phyloP scores from a whole-genome alignment of 2,888 invertebrate species.

The Apoda limacodes region DNA sequence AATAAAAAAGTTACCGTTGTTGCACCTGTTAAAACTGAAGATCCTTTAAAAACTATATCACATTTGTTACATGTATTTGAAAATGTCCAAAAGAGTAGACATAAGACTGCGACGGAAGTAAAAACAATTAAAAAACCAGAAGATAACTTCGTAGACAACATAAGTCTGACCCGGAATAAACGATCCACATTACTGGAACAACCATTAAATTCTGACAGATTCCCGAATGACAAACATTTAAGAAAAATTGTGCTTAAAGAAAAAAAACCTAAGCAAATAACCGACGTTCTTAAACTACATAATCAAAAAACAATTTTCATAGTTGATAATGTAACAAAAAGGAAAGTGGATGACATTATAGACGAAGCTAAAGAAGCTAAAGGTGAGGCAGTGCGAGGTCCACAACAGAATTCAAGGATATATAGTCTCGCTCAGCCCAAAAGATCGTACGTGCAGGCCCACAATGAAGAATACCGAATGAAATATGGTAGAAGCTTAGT shows the following conservation, averaged over 20 bases:
- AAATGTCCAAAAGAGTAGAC: constrained; percentile 40
- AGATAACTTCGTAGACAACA: constrained; percentile 21
- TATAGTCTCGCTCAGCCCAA: constrained; percentile 53
- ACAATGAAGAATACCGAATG: constrained; percentile 37
- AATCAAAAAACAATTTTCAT: constrained; percentile 10
- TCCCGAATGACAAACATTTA: constrained; percentile 18
- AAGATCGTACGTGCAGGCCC: constrained; percentile 41
- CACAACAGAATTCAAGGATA: constrained; percentile 41
- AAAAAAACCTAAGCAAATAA: constrained; percentile 18
- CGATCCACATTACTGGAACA: too few relatives aligned
- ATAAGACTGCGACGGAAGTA: constrained; percentile 26
- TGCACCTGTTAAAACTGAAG: constrained; percentile 28
- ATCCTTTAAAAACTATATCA: constrained; percentile 53
- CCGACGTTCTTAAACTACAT: constrained; percentile 19
- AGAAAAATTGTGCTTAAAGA: constrained; percentile 24
- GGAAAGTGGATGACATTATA: constrained; percentile 40
- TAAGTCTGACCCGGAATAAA: too few relatives aligned
- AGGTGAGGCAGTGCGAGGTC: constrained; percentile 58
- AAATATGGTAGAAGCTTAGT: constrained; percentile 34
- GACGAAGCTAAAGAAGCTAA: constrained; percentile 55
- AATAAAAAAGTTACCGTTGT: constrained; percentile 23
- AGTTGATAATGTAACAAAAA: constrained; percentile 25
- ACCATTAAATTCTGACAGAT: constrained; percentile 13
- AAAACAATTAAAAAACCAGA: constrained; percentile 32
- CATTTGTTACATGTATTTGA: constrained; percentile 51